Evolutionary conservation across 1,140 invertebrate genomes (phyloP), one percentile per base, ranked within the genome.

Genomic region (Drosophila setifemur): DNA sequence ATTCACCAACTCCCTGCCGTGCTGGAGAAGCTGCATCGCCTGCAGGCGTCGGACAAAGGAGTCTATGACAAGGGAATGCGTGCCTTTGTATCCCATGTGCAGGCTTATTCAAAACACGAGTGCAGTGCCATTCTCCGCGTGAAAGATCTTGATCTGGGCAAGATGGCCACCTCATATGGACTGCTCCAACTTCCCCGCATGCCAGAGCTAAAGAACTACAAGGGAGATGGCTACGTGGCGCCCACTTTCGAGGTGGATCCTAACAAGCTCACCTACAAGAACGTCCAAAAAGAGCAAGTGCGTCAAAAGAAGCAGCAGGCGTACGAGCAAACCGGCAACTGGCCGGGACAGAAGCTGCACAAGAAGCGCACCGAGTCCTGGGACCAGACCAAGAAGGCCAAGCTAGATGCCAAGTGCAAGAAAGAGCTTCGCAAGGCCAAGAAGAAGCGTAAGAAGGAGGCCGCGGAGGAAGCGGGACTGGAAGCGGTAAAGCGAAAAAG

Each of bases 81-180:
- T 58, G 98, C 98, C 2, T 99, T 98, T 91, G 98, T 99, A 1
- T 99, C 98, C 0, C 98, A 97, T 89, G 93, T 99, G 29, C 94
- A 96, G 82, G 94, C 96, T 0, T 99, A 99, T 91, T 94, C 93
- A 3, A 99, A 99, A 91, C 98, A 99, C 91, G 98, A 99, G 90
- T 99, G 98, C 86, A 95, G 94, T 83, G 92, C 98, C 33, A 94
- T 99, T 57, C 93, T 99, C 40, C 92, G 94, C 81, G 90, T 97
- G 2, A 98, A 98, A 93, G 97, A 99, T 91, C 91, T 99, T 3
- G 94, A 98, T 77, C 91, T 99, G 60, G 96, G 95, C 12, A 93
- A 95, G 79, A 92, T 98, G 44, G 98, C 96, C 0, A 94, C 93
- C 44, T 94, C 95, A 47, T 99, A 97, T 92, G 98, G 97, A 1